Evolutionary conservation across 2,888 invertebrate genomes (phyloP), one percentile per base, ranked within the genome.

Genomic region (Trichopria drosophilae): DNA sequence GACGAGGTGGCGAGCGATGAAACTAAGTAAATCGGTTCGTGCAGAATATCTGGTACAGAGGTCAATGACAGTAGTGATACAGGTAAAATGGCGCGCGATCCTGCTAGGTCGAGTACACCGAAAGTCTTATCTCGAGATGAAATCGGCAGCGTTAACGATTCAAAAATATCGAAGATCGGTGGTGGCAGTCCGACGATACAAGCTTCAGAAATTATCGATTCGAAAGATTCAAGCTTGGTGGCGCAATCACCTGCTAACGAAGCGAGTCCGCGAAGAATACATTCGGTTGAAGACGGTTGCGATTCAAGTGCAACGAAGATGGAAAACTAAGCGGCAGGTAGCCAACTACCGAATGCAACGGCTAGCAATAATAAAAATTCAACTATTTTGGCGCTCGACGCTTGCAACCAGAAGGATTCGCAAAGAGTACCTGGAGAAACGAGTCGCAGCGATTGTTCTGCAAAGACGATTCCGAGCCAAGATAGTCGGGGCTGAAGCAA

Each of bases 391-490:
- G 51, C 28, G 51, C 50, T 61, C 62, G n/a, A 16, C 59, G 9
- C 3, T 51, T 9, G 23, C 31, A 18, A 57, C 57, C 51, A 58
- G 53, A 41, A 9, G 43, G 15, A 55, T 46, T 19, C 53, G 52
- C 19, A 35, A 20, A 2, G 6, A 13, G 3, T 64, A 53, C n/a
- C n/a, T 52, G 4, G 12, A n/a, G 1, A 32, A 47, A 13, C 56
- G 28, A 57, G 64, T 62, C 26, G 73, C 70, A 20, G 60, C 67
- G 6, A 63, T 77, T 12, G 59, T 58, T 3, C 60, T 78, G 15
- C 81, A 81, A 57, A 73, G 77, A 10, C 53, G 63, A 9, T 71
- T 75, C 52, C 75, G 80, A 60, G 77, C 78, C 1, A 65, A 65
- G 24, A 48, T 66, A 18, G 19, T 68, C 18, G 75, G 74, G 6